phyloP scores from a whole-genome alignment of 2,113 vertebrate genomes.

The Alethe diademata region DNA sequence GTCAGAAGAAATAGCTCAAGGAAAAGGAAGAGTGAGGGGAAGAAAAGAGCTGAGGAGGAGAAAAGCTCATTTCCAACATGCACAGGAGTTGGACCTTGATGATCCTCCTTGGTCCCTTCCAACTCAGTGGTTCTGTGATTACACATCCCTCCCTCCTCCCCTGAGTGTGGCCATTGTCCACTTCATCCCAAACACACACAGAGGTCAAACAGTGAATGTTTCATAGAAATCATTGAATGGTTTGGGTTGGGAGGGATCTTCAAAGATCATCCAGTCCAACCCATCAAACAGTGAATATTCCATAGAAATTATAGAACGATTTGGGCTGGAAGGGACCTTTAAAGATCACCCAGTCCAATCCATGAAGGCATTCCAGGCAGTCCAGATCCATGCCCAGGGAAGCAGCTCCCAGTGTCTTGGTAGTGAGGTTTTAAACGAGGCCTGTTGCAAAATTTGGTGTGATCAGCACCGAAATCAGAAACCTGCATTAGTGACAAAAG shows the following conservation, averaged over 20 bases:
- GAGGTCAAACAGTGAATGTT: not conserved
- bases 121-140: not conserved
- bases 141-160: not conserved
- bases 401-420: not conserved
- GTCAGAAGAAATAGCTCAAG: not conserved
- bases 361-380: not conserved
- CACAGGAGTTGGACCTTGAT: not conserved
- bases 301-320: not conserved
- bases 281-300: too few species aligned
- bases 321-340: not conserved
- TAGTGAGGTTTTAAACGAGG: not conserved
- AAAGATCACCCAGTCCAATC: not conserved
- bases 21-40: not conserved
- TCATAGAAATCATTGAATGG: not conserved
- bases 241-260: not conserved
- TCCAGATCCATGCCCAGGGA: not conserved
- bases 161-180: not conserved
- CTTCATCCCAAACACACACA: not conserved
- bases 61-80: not conserved
- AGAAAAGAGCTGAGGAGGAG: not conserved
- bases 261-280: not conserved
- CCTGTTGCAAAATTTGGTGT: not conserved
- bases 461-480: not conserved
- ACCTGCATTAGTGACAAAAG: not conserved
- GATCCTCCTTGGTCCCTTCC: not conserved